Evolutionary conservation across 2,113 vertebrate genomes (phyloP).

Genomic region (Raja brachyura): DNA sequence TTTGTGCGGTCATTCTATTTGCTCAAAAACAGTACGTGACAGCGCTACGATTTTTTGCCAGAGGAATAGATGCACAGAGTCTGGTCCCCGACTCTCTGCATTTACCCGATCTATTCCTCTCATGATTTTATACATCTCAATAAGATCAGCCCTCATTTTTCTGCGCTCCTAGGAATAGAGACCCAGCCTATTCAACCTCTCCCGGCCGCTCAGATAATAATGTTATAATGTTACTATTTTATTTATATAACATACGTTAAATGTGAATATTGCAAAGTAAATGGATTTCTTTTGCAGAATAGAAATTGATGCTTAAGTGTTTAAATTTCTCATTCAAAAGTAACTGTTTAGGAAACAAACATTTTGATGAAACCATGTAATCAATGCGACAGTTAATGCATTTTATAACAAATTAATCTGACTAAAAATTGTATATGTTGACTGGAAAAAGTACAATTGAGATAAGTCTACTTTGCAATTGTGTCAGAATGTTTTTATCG

Average conservation of each 20-base stretch:
- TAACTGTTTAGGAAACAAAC: background rate
- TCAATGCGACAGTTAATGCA: background rate
- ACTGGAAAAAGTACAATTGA: background rate
- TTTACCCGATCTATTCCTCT: too few species aligned
- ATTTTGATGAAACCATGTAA: background rate
- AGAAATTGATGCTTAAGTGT: background rate
- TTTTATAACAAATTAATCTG: background rate
- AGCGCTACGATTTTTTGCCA: too few species aligned
- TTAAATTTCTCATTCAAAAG: background rate
- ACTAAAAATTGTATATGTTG: background rate
- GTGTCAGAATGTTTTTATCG: background rate
- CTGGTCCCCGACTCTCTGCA: too few species aligned
- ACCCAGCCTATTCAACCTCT: too few species aligned
- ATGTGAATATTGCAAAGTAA: background rate
- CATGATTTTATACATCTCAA: too few species aligned
- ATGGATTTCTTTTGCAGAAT: background rate
- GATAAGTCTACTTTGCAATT: background rate
- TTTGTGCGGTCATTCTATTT: too few species aligned
- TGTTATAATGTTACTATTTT: too few species aligned
- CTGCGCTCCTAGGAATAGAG: too few species aligned
- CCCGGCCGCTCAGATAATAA: too few species aligned
- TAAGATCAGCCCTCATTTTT: too few species aligned
- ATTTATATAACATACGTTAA: background rate
- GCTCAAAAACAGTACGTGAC: too few species aligned
- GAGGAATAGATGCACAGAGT: too few species aligned